Evolutionary conservation across 1,140 invertebrate species (phyloP).

Genomic region (Hycleus phaleratus): DNA sequence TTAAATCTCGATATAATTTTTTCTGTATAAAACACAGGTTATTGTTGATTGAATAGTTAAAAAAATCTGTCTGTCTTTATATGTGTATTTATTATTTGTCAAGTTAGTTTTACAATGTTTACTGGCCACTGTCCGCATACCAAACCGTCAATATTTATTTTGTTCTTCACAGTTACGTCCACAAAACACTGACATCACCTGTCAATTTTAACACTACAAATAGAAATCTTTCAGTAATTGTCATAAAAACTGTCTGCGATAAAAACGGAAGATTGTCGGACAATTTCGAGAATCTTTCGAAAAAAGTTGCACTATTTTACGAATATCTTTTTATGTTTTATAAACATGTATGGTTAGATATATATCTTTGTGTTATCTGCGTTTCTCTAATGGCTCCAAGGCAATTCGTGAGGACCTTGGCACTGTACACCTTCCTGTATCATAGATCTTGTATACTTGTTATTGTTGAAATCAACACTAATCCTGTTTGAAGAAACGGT

Average conservation of each 20-base stretch:
- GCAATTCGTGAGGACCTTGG: slow-evolving; percentile 17
- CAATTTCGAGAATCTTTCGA: neutral
- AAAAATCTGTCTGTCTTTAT: no score
- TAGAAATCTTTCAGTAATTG: no score
- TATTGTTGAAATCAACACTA: no score
- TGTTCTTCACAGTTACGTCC: slow-evolving; percentile 13
- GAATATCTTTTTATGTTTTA: neutral
- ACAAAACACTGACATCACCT: slow-evolving; percentile 18
- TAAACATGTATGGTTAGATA: slow-evolving; percentile 9
- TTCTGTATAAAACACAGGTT: no score
- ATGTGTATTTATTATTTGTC: slow-evolving; percentile 9
- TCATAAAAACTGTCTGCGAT: no score
- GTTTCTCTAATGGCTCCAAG: neutral
- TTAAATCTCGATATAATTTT: no score
- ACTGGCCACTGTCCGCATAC: slow-evolving; percentile 15
- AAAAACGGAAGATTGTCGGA: no score
- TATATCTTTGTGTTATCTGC: slow-evolving; percentile 14
- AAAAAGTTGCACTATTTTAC: neutral
- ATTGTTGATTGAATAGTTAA: no score
- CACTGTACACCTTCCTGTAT: slow-evolving; percentile 11
- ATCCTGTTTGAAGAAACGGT: no score
- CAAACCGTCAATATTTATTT: slow-evolving; percentile 14
- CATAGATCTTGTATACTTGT: slow-evolving; percentile 9
- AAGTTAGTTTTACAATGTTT: slow-evolving; percentile 15
- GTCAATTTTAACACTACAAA: slow-evolving; percentile 9